Base-by-base conservation (phyloP, 2,113 vertebrate genomes). In the Ifrita kowaldi region DNA sequence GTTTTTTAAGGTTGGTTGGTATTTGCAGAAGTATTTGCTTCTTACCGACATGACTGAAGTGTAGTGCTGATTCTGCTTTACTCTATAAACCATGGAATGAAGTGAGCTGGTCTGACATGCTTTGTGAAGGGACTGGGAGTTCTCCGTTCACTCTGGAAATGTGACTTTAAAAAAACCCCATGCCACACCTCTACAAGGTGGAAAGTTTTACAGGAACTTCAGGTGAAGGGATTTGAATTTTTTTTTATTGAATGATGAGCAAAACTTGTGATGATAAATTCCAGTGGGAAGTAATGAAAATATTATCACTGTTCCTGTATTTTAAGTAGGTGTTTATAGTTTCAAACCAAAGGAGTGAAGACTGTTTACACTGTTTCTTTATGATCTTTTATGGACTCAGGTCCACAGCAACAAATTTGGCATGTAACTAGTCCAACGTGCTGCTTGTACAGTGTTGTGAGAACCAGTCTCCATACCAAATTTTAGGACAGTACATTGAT, bases 1-100 rank as follows among this genome's bases (percentile, higher is more conserved):
- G 39, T 99, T 99, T 96, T 99, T 99, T 97, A 99, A 99, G 99
- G 99, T 99, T 94, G 83, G 97, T 80, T 91, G 50, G 60, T 90
- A 60, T 94, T 96, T 96, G 69, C 56, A 84, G 83, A 74, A 79
- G 35, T 83, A 28, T 91, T 92, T 94, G 30, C 70, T 91, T 65
- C 74, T 93, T 93, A 79, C 24, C 1, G 7, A 57, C 63, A 6
- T 14, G 33, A 71, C 70, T 88, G 37, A 88, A 84, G 30, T 60
- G 1, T 21, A 35, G 23, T 75, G 46, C 56, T 79, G 76, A 71
- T 92, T 88, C 68, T 94, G 35, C 56, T 94, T 82, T 90, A 12
- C 37, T 78, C 44, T 49, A 6, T 84, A 75, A 93, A 74, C 71
- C 1, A 0, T 0, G 10, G 53, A 18, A 13, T 42, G 73, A 47